These are phyloP conservation scores for Protodeltote pygarga DNA, from an alignment of 2,888 invertebrate genomes.

Conservation along the genomic window DNA sequence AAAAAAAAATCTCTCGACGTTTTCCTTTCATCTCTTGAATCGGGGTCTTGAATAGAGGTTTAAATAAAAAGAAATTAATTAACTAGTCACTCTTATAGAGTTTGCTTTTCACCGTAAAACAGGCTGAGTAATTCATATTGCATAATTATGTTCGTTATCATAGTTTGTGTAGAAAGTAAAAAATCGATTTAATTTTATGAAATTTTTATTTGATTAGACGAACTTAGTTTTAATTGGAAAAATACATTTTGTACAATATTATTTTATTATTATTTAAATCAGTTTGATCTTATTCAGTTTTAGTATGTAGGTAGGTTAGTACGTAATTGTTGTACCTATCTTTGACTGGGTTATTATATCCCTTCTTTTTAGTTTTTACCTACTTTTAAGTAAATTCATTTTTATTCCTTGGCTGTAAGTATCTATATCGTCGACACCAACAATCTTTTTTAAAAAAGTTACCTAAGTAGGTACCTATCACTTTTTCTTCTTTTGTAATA, in stretches of 20 bases:
- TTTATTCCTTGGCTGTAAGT: slow-evolving; percentile 1
- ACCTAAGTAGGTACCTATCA: no score
- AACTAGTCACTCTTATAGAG: slow-evolving; percentile 21
- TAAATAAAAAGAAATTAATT: no score
- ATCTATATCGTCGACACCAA: slow-evolving; percentile 31
- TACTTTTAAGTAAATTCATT: slow-evolving; percentile 1
- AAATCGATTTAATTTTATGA: slow-evolving; percentile 19
- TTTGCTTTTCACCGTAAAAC: slow-evolving; percentile 33
- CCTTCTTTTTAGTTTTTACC: neutral
- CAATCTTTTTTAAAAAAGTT: slow-evolving; percentile 6
- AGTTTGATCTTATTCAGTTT: neutral
- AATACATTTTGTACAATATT: slow-evolving; percentile 5
- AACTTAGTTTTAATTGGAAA: slow-evolving; percentile 1
- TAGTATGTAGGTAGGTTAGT: no score
- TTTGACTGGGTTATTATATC: neutral
- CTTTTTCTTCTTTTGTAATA: neutral
- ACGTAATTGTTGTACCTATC: neutral
- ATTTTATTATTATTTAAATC: slow-evolving; percentile 6
- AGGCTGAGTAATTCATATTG: slow-evolving; percentile 38
- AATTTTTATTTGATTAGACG: slow-evolving; percentile 7
- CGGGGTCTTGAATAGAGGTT: slow-evolving; percentile 2
- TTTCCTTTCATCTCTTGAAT: slow-evolving; percentile 14
- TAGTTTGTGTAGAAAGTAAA: neutral
- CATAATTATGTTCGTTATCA: slow-evolving; percentile 10
- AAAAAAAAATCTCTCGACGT: neutral